Evolutionary conservation across 2,113 vertebrate genomes (phyloP).

Genomic region (Pluvianellus socialis): DNA sequence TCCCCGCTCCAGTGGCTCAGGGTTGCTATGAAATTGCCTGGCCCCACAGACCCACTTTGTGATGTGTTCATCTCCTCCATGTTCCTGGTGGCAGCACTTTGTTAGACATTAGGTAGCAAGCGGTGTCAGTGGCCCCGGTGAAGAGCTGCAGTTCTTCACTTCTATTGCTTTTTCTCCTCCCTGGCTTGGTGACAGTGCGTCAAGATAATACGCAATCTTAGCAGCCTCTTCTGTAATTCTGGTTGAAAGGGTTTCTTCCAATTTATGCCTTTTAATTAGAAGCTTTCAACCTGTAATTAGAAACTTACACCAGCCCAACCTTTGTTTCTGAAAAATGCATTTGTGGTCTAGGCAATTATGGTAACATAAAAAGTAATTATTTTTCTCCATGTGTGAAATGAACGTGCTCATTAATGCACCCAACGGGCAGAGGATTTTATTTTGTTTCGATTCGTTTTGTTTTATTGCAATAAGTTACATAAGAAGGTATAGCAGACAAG

Average conservation of each 20-base stretch:
- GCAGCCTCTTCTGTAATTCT: conserved; percentile 6
- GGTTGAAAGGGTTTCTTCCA: conserved; percentile 45
- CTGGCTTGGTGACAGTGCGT: not conserved
- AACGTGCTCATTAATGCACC: not conserved
- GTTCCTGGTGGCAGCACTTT: not conserved
- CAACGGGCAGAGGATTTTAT: not conserved
- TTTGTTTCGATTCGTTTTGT: not conserved
- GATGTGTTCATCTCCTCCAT: not conserved
- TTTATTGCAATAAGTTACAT: not conserved
- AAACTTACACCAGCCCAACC: conserved; percentile 61
- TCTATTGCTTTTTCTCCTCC: not conserved
- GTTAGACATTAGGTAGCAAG: not conserved
- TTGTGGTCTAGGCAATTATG: conserved; percentile 65
- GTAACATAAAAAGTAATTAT: conserved; percentile 62
- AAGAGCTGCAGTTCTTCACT: not conserved
- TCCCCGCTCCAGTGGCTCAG: not conserved
- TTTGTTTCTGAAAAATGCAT: conserved; percentile 64
- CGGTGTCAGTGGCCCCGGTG: rapidly evolving
- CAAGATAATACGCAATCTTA: not conserved
- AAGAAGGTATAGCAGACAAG: not conserved
- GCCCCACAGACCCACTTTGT: not conserved
- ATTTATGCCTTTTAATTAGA: conserved; percentile 69
- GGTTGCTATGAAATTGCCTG: not conserved
- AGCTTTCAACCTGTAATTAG: conserved; percentile 69
- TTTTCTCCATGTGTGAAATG: conserved; percentile 34